These are phyloP conservation scores for Shargacucullia verbasci DNA, from an alignment of 2,888 invertebrate species.

Conservation along the genomic window DNA sequence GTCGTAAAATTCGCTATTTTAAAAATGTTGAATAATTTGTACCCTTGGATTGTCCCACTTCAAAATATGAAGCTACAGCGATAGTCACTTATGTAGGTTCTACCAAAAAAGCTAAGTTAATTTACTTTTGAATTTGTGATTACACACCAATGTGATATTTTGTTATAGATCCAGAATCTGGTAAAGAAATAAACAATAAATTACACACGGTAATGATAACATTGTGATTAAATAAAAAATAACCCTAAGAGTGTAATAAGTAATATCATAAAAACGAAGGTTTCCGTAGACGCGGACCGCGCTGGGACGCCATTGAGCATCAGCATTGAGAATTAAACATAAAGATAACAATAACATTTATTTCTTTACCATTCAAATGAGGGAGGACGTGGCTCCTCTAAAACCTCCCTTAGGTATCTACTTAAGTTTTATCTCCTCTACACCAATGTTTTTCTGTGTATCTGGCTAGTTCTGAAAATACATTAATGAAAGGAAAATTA, in stretches of 20 bases:
- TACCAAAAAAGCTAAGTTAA: too few relatives aligned
- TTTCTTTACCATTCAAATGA: slow-evolving; percentile 60
- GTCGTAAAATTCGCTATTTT: too few relatives aligned
- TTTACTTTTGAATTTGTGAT: too few relatives aligned
- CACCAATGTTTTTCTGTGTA: slow-evolving; percentile 34
- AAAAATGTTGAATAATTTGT: too few relatives aligned
- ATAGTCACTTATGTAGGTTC: too few relatives aligned
- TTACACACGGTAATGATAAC: neutral
- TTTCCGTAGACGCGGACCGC: slow-evolving; percentile 32
- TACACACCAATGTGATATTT: neutral
- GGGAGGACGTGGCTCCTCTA: slow-evolving; percentile 36
- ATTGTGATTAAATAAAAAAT: slow-evolving; percentile 19
- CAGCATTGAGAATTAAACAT: slow-evolving; percentile 48
- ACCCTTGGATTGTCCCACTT: too few relatives aligned
- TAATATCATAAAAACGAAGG: slow-evolving; percentile 53
- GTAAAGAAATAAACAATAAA: slow-evolving; percentile 4
- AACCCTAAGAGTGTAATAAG: slow-evolving; percentile 28
- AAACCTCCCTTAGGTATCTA: slow-evolving; percentile 30
- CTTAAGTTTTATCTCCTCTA: slow-evolving; percentile 54
- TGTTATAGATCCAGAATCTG: neutral
- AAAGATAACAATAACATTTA: slow-evolving; percentile 62
- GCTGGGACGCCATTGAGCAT: slow-evolving; percentile 16
- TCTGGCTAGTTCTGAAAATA: too few relatives aligned
- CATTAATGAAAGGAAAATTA: too few relatives aligned
- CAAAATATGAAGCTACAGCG: too few relatives aligned